phyloP scores from a whole-genome alignment of 1,140 invertebrate species.

The Epicauta chinensis region DNA sequence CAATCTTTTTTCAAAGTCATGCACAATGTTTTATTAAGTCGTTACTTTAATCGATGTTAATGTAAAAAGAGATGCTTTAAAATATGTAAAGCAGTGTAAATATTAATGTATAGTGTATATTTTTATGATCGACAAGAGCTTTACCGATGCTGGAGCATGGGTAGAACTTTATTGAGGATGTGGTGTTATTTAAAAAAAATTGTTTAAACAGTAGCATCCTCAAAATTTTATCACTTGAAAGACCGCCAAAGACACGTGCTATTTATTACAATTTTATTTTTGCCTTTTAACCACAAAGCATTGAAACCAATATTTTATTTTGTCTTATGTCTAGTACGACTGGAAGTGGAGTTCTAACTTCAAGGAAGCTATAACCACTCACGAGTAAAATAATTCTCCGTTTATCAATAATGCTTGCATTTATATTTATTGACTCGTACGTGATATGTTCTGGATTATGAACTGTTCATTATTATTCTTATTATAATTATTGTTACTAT shows the following conservation, averaged over 20 bases:
- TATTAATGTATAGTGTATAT: conserved; percentile 1
- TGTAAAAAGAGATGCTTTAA: conserved; percentile 12
- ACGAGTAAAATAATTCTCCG: conserved; percentile 41
- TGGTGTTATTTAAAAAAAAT: no score
- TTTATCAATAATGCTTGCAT: conserved; percentile 41
- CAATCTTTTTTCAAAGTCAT: conserved; percentile 3
- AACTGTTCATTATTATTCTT: conserved; percentile 25
- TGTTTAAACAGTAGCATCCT: no score
- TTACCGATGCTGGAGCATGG: no score
- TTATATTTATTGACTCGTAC: conserved; percentile 34
- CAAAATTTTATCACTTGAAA: neutral
- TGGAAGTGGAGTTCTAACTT: conserved; percentile 93
- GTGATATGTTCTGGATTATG: conserved; percentile 35
- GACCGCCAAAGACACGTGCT: neutral
- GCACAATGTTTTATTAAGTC: conserved; percentile 13
- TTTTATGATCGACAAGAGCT: no score
- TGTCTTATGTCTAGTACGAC: conserved; percentile 65
- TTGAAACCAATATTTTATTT: conserved; percentile 43
- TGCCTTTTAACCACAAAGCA: conserved; percentile 16
- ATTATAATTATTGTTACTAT: conserved; percentile 12
- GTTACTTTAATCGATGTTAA: conserved; percentile 12
- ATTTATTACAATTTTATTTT: neutral
- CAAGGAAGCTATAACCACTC: conserved; percentile 78
- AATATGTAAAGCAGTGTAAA: conserved; percentile 6
- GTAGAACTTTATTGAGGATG: no score